A percentile compares a stretch with the other conserved stretches of the same genome.
These are phyloP conservation scores for Distichodus sexfasciatus DNA, from an alignment of 2,797 vertebrate species.

Conservation along the genomic window DNA sequence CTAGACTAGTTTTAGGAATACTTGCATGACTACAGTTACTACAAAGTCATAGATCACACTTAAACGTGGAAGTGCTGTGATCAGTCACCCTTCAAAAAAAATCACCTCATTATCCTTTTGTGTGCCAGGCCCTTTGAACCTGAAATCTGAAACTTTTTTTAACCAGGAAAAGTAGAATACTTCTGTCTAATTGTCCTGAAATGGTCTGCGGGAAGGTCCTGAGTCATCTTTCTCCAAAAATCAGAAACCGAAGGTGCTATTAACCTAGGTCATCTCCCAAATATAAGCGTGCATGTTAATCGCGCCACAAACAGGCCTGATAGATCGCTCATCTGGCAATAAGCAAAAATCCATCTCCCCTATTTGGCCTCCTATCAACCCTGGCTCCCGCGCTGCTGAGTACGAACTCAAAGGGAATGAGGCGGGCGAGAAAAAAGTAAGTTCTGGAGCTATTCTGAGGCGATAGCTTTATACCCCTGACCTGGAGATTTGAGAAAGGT, in stretches of 20 bases:
- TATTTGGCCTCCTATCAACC: slow-evolving; percentile 20
- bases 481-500: not conserved
- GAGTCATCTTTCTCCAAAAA: not conserved
- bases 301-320: slow-evolving; percentile 16
- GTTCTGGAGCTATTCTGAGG: not conserved
- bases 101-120: too few relatives aligned
- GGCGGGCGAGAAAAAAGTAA: not conserved
- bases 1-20: too few relatives aligned
- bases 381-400: not conserved
- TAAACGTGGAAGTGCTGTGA: too few relatives aligned
- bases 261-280: slow-evolving; percentile 18
- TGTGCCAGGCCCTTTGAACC: too few relatives aligned
- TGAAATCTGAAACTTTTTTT: not conserved
- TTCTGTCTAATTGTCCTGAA: not conserved
- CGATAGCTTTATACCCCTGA: not conserved
- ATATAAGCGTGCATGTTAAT: slow-evolving; percentile 12
- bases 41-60: too few relatives aligned
- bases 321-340: not conserved
- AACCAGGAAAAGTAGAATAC: not conserved
- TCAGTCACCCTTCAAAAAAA: too few relatives aligned
- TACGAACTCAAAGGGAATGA: not conserved
- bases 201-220: not conserved
- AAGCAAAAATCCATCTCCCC: slow-evolving; percentile 29
- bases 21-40: too few relatives aligned
- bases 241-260: slow-evolving; percentile 3